Percentiles rank a stretch among this genome's conserved stretches.
Conservation (phyloP, 2,888 invertebrate species). For the Herminia tarsipennalis region DNA sequence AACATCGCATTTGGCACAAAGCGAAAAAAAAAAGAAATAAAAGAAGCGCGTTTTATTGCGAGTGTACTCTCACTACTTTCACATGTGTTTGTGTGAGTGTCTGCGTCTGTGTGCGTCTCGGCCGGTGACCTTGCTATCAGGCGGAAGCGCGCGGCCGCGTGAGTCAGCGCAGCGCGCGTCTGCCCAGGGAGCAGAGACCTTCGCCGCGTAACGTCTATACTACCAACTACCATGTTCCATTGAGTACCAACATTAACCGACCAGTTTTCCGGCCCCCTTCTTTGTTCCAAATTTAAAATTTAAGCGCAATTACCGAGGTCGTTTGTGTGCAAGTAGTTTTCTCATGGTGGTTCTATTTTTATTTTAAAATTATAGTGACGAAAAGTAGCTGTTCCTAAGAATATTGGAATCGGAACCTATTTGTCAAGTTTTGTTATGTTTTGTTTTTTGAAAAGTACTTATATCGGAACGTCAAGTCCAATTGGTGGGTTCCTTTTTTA, state of each 20-base stretch:
- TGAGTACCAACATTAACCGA: conserved; percentile 29
- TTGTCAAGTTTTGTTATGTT: neutral
- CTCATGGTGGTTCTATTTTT: no score
- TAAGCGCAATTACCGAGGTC: conserved; percentile 32
- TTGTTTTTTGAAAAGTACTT: no score
- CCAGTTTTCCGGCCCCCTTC: conserved; percentile 33
- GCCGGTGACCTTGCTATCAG: conserved; percentile 85
- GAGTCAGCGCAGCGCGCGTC: conserved; percentile 82
- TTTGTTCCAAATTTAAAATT: conserved; percentile 41
- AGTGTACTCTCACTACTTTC: conserved; percentile 84
- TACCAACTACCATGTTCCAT: conserved; percentile 41
- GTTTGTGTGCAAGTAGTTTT: no score
- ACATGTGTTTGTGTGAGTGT: conserved; percentile 52
- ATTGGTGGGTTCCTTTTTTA: conserved; percentile 4
- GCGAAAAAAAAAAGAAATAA: conserved; percentile 16
- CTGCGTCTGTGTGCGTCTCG: conserved; percentile 64
- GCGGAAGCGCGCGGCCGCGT: conserved; percentile 81
- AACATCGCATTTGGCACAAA: conserved; percentile 19
- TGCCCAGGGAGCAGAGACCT: conserved; percentile 78
- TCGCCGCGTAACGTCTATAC: conserved; percentile 60
- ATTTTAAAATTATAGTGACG: no score
- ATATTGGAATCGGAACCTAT: neutral
- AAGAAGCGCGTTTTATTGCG: conserved; percentile 46
- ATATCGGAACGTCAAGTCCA: no score
- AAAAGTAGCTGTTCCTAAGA: no score